phyloP scores from a whole-genome alignment of 2,797 vertebrate genomes.

The Poliocrania exsul region DNA sequence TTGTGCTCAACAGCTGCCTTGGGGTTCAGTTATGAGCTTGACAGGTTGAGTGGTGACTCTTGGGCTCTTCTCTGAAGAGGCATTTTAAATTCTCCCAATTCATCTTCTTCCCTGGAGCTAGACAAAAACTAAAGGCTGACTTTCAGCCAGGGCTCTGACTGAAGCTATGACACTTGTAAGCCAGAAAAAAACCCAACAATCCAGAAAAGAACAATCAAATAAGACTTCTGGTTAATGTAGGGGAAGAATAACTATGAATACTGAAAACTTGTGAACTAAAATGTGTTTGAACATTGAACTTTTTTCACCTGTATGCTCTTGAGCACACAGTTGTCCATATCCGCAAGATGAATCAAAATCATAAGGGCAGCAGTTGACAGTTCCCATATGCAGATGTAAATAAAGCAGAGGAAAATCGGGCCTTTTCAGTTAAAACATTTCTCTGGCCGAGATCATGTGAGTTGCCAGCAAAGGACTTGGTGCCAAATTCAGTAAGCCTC shows the following conservation, averaged over 20 bases:
- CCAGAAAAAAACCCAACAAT: neutral
- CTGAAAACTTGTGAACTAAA: neutral
- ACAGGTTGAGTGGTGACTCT: slow-evolving; percentile 7
- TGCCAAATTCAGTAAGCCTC: slow-evolving; percentile 37
- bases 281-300: neutral
- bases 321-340: neutral
- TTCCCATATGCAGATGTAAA: neutral
- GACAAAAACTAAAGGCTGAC: neutral
- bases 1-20: neutral
- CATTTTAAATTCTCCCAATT: slow-evolving; percentile 21
- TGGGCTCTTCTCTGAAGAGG: neutral
- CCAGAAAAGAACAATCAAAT: neutral
- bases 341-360: neutral
- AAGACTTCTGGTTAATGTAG: neutral
- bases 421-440: slow-evolving; percentile 13
- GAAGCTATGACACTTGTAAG: neutral
- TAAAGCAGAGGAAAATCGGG: slow-evolving; percentile 10
- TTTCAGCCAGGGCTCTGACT: slow-evolving; percentile 19
- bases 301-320: neutral
- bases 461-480: neutral
- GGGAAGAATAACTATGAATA: neutral
- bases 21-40: neutral
- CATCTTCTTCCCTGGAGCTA: neutral
- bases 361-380: neutral
- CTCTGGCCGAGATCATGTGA: neutral